Evolutionary conservation across 2,113 vertebrate genomes (phyloP).

Genomic region (Microcebus griseorufus): DNA sequence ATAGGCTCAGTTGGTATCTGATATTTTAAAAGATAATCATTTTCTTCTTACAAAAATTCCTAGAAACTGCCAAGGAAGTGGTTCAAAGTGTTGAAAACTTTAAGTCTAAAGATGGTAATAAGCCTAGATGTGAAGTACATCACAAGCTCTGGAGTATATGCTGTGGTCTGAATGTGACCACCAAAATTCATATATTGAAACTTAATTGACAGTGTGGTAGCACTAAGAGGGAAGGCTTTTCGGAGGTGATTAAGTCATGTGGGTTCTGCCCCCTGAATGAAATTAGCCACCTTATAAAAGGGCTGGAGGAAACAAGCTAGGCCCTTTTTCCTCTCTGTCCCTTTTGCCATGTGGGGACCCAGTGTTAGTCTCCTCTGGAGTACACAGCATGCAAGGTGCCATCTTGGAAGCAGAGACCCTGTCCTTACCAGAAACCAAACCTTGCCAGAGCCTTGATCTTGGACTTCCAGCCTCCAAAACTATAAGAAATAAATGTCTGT

Average conservation of each 20-base stretch:
- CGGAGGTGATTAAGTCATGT: neutral
- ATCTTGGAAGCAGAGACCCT: neutral
- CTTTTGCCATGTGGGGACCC: neutral
- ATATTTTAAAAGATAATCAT: neutral
- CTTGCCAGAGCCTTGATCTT: neutral
- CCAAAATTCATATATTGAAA: neutral
- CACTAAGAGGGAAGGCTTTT: neutral
- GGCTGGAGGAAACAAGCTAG: neutral
- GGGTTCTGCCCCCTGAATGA: too few species aligned
- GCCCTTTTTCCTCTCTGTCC: neutral
- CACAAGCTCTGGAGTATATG: neutral
- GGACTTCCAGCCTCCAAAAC: neutral
- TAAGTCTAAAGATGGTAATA: slow-evolving; percentile 8
- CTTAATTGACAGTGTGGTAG: neutral
- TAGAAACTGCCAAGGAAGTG: neutral
- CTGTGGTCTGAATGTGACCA: neutral
- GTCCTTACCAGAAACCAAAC: neutral
- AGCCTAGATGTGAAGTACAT: neutral
- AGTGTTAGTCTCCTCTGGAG: too few species aligned
- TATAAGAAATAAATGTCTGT: neutral
- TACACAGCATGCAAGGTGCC: neutral
- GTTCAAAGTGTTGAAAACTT: slow-evolving; percentile 19
- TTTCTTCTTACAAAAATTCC: neutral
- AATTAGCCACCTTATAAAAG: neutral
- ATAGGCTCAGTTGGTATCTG: neutral